Conservation (phyloP, 1,140 invertebrate species). For the Micrasema minimum region DNA sequence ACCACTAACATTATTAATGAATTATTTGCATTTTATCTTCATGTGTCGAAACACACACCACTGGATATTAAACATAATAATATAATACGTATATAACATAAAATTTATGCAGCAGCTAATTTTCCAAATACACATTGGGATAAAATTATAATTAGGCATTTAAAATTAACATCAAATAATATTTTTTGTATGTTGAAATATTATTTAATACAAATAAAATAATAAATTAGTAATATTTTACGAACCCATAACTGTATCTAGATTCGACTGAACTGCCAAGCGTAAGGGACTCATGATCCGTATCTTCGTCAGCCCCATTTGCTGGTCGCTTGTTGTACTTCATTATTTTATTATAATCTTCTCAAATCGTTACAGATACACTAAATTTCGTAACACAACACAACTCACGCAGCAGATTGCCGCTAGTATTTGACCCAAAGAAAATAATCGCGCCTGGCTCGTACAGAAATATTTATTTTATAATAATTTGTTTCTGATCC, state of each 20-base stretch:
- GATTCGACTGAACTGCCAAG: constrained; percentile 46
- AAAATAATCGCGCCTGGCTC: background rate
- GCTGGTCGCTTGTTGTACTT: constrained; percentile 32
- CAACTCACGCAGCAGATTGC: background rate
- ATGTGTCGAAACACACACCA: too few species aligned
- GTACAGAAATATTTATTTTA: background rate
- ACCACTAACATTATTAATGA: too few species aligned
- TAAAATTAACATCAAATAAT: too few species aligned
- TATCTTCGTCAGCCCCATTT: constrained; percentile 43
- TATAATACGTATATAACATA: too few species aligned
- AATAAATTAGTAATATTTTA: too few species aligned
- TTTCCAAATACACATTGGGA: too few species aligned
- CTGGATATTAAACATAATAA: too few species aligned
- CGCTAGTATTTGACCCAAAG: constrained; percentile 26
- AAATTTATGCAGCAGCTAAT: too few species aligned
- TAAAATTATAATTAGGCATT: too few species aligned
- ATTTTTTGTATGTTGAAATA: too few species aligned
- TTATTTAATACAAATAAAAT: too few species aligned
- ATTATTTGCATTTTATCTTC: too few species aligned
- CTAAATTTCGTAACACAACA: constrained; percentile 15
- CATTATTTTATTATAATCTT: constrained; percentile 21
- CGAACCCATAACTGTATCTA: constrained; percentile 45
- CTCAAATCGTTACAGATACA: constrained; percentile 16
- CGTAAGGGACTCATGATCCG: constrained; percentile 41
- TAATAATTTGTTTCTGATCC: constrained; percentile 20